Conservation (phyloP, 2,888 invertebrate species). For the Strigamia crassipes region DNA sequence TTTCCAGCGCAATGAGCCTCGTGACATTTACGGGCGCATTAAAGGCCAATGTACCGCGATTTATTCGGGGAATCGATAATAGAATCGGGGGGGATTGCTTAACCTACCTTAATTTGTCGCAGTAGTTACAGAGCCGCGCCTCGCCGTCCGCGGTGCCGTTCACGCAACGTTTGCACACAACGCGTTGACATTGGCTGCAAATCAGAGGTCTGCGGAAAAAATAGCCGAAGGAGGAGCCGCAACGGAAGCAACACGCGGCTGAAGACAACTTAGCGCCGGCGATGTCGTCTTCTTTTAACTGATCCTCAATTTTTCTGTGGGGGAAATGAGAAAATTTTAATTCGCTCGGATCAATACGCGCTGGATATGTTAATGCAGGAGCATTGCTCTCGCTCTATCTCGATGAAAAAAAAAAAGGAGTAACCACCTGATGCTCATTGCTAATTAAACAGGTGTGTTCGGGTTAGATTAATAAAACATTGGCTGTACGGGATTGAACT, state of each 20-base stretch:
- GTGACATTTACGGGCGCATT: constrained; percentile 12
- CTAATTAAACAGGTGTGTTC: constrained; percentile 17
- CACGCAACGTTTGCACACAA: constrained; percentile 23
- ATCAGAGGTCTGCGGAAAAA: constrained; percentile 4
- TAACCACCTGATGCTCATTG: constrained; percentile 39
- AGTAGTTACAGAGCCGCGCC: background rate
- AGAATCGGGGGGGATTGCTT: background rate
- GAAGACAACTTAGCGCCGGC: background rate
- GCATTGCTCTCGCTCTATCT: background rate
- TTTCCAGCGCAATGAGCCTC: constrained; percentile 5
- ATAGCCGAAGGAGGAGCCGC: constrained; percentile 4
- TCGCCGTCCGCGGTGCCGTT: background rate
- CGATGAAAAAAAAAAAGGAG: background rate
- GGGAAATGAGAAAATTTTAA: background rate
- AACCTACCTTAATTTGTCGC: constrained; percentile 3
- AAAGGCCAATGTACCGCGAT: background rate
- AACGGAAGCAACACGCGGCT: constrained; percentile 3
- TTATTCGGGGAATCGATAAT: background rate
- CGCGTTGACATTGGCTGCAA: background rate
- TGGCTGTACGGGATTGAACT: too few species aligned
- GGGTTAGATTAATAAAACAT: constrained; percentile 21
- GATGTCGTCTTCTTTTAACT: background rate
- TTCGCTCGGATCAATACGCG: background rate
- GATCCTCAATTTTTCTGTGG: constrained; percentile 1
- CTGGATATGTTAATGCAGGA: background rate